These are phyloP conservation scores for Decapterus maruadsi DNA, from an alignment of 2,797 vertebrate species.

Conservation along the genomic window DNA sequence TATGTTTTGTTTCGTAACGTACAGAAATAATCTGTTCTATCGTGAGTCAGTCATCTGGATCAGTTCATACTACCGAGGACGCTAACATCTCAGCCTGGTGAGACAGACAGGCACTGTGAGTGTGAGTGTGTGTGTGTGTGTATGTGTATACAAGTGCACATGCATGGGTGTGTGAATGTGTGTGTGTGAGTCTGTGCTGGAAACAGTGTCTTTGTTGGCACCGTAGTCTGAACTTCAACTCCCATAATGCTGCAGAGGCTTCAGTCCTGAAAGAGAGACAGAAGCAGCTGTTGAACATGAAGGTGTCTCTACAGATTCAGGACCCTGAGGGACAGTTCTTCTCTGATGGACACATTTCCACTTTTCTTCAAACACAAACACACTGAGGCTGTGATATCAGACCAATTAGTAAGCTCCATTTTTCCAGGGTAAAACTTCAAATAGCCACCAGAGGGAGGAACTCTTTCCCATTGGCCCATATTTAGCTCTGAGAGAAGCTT, in stretches of 20 bases:
- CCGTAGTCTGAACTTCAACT: slow-evolving; percentile 31
- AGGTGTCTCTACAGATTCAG: neutral
- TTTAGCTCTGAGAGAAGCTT: neutral
- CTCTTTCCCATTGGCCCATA: neutral
- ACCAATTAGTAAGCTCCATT: neutral
- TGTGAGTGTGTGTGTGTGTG: neutral
- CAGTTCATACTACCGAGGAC: neutral
- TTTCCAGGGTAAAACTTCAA: neutral
- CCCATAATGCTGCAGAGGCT: slow-evolving; percentile 47
- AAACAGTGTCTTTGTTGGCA: slow-evolving; percentile 8
- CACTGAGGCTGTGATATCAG: neutral
- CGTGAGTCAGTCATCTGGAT: slow-evolving; percentile 8
- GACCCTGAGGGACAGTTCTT: neutral
- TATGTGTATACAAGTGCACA: neutral
- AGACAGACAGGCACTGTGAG: slow-evolving; percentile 11
- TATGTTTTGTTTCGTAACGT: neutral
- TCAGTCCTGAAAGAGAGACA: slow-evolving; percentile 69
- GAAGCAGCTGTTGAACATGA: slow-evolving; percentile 4
- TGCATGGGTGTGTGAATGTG: slow-evolving; percentile 3
- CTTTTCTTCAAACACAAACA: too few relatives aligned
- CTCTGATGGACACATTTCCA: neutral
- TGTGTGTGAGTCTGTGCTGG: neutral
- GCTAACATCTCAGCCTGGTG: neutral
- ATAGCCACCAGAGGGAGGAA: slow-evolving; percentile 19
- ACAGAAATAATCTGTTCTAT: neutral